Evolutionary conservation across 2,888 invertebrate genomes (phyloP).

Genomic region (Erebia aethiops): DNA sequence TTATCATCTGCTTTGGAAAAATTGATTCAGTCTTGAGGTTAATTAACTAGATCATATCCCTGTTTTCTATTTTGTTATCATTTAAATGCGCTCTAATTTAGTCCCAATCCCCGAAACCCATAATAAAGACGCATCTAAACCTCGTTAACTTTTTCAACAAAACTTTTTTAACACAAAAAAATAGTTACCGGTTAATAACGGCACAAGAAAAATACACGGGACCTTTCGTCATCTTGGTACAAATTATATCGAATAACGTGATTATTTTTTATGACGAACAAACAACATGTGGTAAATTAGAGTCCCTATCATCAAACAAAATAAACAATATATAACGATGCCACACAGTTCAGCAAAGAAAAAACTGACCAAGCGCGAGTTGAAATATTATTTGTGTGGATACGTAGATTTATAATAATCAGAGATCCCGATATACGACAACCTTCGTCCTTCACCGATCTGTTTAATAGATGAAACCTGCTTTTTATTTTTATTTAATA

Average conservation of each 20-base stretch:
- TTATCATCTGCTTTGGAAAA: neutral
- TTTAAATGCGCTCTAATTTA: constrained; percentile 17
- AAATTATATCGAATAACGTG: constrained; percentile 79
- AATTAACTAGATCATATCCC: neutral
- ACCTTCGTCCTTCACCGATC: no score
- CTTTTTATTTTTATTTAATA: no score
- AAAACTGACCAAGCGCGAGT: constrained; percentile 47
- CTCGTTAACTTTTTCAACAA: constrained; percentile 38
- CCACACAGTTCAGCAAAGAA: constrained; percentile 58
- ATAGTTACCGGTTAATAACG: constrained; percentile 73
- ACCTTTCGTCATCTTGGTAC: constrained; percentile 72
- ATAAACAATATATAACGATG: constrained; percentile 74
- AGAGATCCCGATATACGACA: no score
- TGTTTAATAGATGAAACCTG: no score
- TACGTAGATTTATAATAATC: neutral
- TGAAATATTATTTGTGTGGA: neutral
- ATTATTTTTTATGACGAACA: constrained; percentile 71
- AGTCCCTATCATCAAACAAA: constrained; percentile 68
- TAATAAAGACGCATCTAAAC: constrained; percentile 37
- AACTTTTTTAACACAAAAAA: constrained; percentile 46
- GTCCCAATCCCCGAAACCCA: constrained; percentile 12
- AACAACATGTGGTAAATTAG: constrained; percentile 80
- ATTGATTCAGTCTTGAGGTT: neutral
- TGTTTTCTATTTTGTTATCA: neutral
- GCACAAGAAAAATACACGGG: constrained; percentile 69